Conservation (phyloP, 2,888 invertebrate species). For the Clivina fossor region DNA sequence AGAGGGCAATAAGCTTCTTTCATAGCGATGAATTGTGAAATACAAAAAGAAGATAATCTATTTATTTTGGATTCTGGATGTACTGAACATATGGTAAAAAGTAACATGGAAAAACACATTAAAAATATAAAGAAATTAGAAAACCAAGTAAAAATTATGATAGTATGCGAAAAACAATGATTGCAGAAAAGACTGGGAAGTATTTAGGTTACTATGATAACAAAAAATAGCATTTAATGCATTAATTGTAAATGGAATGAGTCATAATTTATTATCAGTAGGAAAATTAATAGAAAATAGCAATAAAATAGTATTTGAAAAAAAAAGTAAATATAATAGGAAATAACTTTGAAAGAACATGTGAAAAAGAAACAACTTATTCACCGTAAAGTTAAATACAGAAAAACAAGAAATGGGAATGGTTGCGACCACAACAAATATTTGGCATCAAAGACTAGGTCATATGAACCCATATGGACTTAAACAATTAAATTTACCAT, state of each 20-base stretch:
- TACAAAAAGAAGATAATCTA: not conserved
- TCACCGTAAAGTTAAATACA: not conserved
- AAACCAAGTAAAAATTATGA: constrained; percentile 1
- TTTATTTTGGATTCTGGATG: constrained; percentile 2
- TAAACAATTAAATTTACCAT: constrained; percentile 7
- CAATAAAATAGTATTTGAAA: constrained; percentile 6
- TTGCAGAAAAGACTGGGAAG: too few species aligned
- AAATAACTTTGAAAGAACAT: not conserved
- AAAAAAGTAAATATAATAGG: constrained; percentile 1
- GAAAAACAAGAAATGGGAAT: constrained; percentile 2
- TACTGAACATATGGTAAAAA: not conserved
- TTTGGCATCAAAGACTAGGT: too few species aligned
- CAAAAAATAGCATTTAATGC: too few species aligned
- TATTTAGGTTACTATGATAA: too few species aligned
- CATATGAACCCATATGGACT: too few species aligned
- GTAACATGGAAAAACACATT: not conserved
- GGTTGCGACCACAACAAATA: not conserved
- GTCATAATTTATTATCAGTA: not conserved
- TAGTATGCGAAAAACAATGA: too few species aligned
- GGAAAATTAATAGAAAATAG: constrained; percentile 1
- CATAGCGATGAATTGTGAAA: not conserved
- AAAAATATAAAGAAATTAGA: constrained; percentile 1
- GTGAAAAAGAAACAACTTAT: constrained; percentile 1
- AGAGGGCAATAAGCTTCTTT: not conserved
- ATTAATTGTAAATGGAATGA: constrained; percentile 2